These are phyloP conservation scores for Pseudonaja textilis DNA, from an alignment of 2,113 vertebrate genomes.

Conservation along the genomic window DNA sequence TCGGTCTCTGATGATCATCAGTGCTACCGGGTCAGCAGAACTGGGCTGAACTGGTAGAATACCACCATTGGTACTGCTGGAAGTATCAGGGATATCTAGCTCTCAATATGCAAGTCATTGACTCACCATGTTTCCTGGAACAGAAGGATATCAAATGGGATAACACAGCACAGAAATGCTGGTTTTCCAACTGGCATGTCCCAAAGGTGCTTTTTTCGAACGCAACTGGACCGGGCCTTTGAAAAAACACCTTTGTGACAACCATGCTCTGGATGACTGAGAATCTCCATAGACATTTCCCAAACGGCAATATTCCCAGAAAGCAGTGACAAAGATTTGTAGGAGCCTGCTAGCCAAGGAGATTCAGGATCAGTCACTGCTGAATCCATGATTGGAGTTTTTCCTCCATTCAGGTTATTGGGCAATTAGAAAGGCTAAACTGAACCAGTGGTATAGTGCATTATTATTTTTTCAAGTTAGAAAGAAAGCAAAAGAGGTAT, in stretches of 20 bases:
- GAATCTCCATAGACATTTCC: neutral
- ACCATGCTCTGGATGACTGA: neutral
- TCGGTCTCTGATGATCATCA: too few relatives aligned
- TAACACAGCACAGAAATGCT: neutral
- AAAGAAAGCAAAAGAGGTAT: neutral
- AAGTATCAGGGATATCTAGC: neutral
- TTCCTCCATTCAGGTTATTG: neutral
- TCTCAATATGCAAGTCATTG: neutral
- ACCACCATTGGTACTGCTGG: neutral
- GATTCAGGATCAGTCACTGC: neutral
- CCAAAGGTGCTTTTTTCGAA: neutral
- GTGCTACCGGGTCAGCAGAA: too few relatives aligned
- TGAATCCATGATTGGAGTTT: neutral
- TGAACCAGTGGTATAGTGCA: neutral
- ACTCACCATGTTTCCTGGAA: neutral
- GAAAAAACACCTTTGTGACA: too few relatives aligned
- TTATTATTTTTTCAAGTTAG: neutral
- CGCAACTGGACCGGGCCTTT: neutral
- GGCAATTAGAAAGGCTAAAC: neutral
- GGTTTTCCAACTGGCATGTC: neutral
- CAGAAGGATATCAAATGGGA: neutral
- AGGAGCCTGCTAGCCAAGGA: neutral
- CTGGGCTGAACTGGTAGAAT: too few relatives aligned
- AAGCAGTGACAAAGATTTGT: neutral
- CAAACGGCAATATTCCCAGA: neutral